phyloP scores from a whole-genome alignment of 2,888 invertebrate species.

The Omphaloscelis lunosa region DNA sequence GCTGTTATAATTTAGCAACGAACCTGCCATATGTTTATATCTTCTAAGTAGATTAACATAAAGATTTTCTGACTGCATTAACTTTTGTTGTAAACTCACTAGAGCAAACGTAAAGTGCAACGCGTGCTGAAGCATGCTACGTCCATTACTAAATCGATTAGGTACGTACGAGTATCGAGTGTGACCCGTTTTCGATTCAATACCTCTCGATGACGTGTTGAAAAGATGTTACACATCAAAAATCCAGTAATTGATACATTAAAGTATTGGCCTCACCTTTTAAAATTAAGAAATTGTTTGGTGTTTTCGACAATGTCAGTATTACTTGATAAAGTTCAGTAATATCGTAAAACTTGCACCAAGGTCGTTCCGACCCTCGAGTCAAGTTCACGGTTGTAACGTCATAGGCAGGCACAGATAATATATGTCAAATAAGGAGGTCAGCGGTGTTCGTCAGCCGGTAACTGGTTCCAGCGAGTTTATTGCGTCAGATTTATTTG shows the following conservation, averaged over 20 bases:
- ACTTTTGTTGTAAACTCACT: too few relatives aligned
- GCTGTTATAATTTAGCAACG: too few relatives aligned
- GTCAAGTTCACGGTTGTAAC: constrained; percentile 75
- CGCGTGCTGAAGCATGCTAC: neutral
- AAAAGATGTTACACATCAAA: neutral
- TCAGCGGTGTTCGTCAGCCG: constrained; percentile 51
- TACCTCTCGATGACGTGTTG: constrained; percentile 30
- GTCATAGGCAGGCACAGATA: constrained; percentile 41
- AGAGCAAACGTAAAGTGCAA: neutral
- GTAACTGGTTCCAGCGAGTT: constrained; percentile 33
- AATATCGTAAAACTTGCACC: constrained; percentile 31
- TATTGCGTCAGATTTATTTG: constrained; percentile 50
- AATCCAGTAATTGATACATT: constrained; percentile 7
- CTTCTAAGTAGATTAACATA: neutral
- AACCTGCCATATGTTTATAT: neutral
- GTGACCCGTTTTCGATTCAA: constrained; percentile 38
- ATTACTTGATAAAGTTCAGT: constrained; percentile 8
- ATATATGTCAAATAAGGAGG: constrained; percentile 64
- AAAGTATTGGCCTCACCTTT: neutral
- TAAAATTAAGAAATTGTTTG: constrained; percentile 1
- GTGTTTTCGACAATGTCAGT: constrained; percentile 43
- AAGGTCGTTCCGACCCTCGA: constrained; percentile 59
- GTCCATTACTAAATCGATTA: constrained; percentile 37
- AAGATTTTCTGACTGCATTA: neutral
- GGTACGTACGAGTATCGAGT: constrained; percentile 1